A percentile compares a stretch with the other conserved stretches of the same genome.
These are phyloP conservation scores for Phylloscopus trochilus DNA, from an alignment of 2,113 vertebrate species.

Conservation along the genomic window DNA sequence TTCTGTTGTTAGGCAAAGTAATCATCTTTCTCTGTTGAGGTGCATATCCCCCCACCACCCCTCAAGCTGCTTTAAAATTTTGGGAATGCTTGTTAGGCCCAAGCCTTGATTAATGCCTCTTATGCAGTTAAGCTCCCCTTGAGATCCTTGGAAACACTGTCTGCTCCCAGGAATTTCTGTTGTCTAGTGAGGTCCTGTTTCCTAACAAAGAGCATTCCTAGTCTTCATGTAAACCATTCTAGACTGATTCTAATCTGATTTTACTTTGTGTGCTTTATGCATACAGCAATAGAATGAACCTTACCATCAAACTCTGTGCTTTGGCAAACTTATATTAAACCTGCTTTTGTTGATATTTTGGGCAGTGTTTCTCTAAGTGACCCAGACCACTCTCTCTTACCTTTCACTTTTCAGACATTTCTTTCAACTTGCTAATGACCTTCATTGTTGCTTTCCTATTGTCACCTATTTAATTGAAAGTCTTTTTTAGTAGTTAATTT, in stretches of 20 bases:
- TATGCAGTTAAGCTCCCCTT: background rate
- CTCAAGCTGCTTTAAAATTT: background rate
- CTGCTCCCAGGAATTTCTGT: background rate
- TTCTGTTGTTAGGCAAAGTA: background rate
- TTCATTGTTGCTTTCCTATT: background rate
- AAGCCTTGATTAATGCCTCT: background rate
- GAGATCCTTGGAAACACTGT: background rate
- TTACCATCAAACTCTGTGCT: background rate
- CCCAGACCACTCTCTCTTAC: background rate
- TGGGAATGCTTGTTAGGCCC: background rate
- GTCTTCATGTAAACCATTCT: background rate
- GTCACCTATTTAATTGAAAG: background rate
- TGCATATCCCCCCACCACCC: background rate
- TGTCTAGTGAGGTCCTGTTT: background rate
- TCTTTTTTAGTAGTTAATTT: background rate
- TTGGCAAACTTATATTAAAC: background rate
- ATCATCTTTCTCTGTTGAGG: background rate
- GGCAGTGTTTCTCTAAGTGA: background rate
- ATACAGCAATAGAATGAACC: background rate
- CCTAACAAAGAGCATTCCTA: background rate
- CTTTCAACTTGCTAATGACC: background rate
- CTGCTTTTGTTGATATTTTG: background rate
- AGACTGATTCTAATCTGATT: background rate
- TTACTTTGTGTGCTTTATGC: background rate
- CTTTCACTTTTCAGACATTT: background rate